phyloP scores from a whole-genome alignment of 2,113 vertebrate species.

The Solea senegalensis region DNA sequence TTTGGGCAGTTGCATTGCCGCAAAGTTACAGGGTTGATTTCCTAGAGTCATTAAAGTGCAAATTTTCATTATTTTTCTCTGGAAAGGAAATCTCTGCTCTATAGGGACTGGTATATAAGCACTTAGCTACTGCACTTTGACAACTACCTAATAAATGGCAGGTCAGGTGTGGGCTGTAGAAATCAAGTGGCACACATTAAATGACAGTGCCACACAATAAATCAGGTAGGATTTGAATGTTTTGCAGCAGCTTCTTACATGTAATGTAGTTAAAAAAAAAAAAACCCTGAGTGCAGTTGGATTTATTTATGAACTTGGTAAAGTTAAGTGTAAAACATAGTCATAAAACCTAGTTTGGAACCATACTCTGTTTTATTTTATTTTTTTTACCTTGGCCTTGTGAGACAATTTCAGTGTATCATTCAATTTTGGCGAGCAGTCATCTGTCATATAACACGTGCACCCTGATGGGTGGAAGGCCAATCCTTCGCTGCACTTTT shows the following conservation, averaged over 20 bases:
- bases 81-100: no score
- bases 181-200: no score
- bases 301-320: neutral
- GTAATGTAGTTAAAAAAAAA: neutral
- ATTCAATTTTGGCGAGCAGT: constrained; percentile 17
- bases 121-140: no score
- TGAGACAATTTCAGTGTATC: constrained; percentile 22
- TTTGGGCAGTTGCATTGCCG: no score
- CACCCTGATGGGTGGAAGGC: constrained; percentile 14
- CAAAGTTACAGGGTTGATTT: no score
- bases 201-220: no score
- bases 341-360: constrained; percentile 7
- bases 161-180: no score
- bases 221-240: no score
- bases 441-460: constrained; percentile 14
- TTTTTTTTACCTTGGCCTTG: neutral
- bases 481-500: constrained; percentile 33
- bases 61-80: no score
- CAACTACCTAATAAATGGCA: no score
- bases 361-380: neutral
- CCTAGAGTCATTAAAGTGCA: no score
- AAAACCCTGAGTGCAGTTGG: neutral
- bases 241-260: neutral
- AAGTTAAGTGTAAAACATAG: constrained; percentile 14
- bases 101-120: no score